phyloP scores from a whole-genome alignment of 2,113 vertebrate species.

The Apodemus sylvaticus region DNA sequence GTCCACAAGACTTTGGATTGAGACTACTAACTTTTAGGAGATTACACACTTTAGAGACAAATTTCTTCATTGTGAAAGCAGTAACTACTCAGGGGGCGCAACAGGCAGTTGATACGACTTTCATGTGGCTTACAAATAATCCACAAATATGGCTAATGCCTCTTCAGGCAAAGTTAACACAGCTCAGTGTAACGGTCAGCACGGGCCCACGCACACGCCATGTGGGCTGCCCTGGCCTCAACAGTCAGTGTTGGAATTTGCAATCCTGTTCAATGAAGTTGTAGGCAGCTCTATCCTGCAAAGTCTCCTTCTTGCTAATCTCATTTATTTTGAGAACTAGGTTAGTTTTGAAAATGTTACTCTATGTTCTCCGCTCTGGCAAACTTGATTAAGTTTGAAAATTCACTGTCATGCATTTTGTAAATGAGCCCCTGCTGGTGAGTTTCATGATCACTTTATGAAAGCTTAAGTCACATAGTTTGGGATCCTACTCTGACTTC shows the following conservation, averaged over 20 bases:
- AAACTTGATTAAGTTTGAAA: not conserved
- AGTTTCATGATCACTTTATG: too few relatives aligned
- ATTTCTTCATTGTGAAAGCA: not conserved
- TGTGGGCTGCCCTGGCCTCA: not conserved
- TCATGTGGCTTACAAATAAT: not conserved
- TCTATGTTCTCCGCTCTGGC: not conserved
- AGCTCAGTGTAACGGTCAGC: not conserved
- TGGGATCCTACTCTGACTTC: not conserved
- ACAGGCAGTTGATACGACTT: not conserved
- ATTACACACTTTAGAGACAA: not conserved
- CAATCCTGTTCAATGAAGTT: not conserved
- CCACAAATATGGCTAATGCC: not conserved
- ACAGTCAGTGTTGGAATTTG: not conserved
- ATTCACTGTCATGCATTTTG: not conserved
- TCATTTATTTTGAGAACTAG: not conserved
- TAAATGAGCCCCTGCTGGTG: not conserved
- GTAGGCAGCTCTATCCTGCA: not conserved
- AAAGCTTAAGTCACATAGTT: not conserved
- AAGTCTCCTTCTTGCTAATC: not conserved
- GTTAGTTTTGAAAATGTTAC: not conserved
- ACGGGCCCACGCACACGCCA: not conserved
- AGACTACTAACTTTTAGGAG: not conserved
- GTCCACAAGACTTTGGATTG: not conserved
- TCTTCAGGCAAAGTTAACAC: not conserved
- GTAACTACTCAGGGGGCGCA: not conserved